Evolutionary conservation across 2,888 invertebrate species (phyloP).

Genomic region (Dastarcus helophoroides): DNA sequence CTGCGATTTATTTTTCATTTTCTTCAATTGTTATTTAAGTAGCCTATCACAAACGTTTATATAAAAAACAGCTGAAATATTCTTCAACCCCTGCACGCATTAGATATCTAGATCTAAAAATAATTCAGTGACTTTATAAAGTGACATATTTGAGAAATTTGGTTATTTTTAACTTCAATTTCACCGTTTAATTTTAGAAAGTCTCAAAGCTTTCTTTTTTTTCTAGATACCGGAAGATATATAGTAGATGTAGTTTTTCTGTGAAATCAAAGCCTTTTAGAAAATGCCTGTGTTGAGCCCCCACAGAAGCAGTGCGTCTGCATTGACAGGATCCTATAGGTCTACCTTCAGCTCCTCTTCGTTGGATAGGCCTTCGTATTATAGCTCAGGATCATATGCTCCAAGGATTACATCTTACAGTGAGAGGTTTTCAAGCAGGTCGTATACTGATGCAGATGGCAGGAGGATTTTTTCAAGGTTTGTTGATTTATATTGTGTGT

Average conservation of each 20-base stretch:
- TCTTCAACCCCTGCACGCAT: not conserved
- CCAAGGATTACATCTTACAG: constrained; percentile 38
- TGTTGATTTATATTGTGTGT: too few relatives aligned
- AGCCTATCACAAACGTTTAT: too few relatives aligned
- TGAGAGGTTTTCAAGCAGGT: constrained; percentile 43
- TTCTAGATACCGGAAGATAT: not conserved
- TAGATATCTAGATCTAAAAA: constrained; percentile 1
- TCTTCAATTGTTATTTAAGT: too few relatives aligned
- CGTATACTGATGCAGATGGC: constrained; percentile 45
- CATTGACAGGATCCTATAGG: constrained; percentile 37
- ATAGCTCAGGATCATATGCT: constrained; percentile 36
- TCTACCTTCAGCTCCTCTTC: constrained; percentile 41
- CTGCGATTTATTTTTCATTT: too few relatives aligned
- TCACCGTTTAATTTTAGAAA: constrained; percentile 8
- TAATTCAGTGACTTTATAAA: constrained; percentile 10
- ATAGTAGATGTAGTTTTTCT: constrained; percentile 8
- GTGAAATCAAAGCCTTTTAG: not conserved
- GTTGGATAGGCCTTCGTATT: constrained; percentile 45
- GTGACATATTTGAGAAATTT: constrained; percentile 27
- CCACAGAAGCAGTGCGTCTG: constrained; percentile 39
- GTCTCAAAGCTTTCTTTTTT: not conserved
- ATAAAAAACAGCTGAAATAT: too few relatives aligned
- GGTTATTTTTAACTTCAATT: constrained; percentile 23
- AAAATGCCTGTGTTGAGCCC: constrained; percentile 49
- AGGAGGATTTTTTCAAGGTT: constrained; percentile 38